Percentiles rank a stretch among this genome's conserved stretches.
phyloP scores from a whole-genome alignment of 2,797 vertebrate genomes.

The Eupleurogrammus muticus region DNA sequence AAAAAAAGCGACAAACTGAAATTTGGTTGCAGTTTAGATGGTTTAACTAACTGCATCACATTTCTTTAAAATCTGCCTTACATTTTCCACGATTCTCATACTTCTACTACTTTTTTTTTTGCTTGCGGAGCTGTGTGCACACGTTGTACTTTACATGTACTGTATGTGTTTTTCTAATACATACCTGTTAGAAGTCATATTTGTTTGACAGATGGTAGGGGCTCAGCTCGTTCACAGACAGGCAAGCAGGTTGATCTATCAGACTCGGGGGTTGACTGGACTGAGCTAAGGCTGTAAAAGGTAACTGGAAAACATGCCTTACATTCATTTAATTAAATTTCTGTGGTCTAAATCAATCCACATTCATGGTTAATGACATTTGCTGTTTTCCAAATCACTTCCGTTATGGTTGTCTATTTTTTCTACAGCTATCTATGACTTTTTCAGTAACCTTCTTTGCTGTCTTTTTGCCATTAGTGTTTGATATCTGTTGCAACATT shows the following conservation, averaged over 20 bases:
- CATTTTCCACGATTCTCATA: background rate
- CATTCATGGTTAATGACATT: background rate
- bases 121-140: background rate
- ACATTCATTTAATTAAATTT: background rate
- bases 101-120: background rate
- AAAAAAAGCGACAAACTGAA: background rate
- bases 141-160: background rate
- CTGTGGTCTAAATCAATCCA: background rate
- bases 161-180: constrained; percentile 22
- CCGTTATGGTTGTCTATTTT: background rate
- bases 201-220: constrained; percentile 48
- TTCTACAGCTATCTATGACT: background rate
- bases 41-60: background rate
- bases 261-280: background rate
- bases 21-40: background rate
- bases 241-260: background rate
- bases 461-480: constrained; percentile 2
- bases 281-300: constrained; percentile 19
- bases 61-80: background rate
- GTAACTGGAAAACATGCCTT: constrained; percentile 7
- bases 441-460: constrained; percentile 5
- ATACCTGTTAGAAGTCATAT: constrained; percentile 19
- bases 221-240: constrained; percentile 39
- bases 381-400: background rate
- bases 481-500: background rate